Evolutionary conservation across 30 jellyfish, hydroid and myxozoan species (phyloP), one percentile per base, ranked within the genome.

Genomic region (Mastigias papua): DNA sequence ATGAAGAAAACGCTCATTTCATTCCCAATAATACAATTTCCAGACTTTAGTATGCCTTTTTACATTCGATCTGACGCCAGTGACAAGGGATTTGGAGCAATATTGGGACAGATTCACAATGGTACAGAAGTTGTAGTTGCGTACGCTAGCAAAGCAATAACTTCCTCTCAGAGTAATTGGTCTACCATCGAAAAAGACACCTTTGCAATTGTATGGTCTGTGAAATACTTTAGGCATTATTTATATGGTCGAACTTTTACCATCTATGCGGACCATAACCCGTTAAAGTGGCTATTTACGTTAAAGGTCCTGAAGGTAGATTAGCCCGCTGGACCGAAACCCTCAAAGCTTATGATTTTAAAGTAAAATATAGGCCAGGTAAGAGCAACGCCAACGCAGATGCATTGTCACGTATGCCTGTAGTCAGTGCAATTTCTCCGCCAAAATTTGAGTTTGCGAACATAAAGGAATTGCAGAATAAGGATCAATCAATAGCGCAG

Each of bases 191-290:
- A 86, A 42, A 73, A 64, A n/a, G 83, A 86, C 37, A 90, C 95
- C n/a, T 86, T 78, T 26, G 96, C 96, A 1, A 57, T 86, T 9
- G 93, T 86, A 17, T 57, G 82, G 84, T 32, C 93, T 9, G 92
- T 86, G n/a, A 76, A 76, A 35, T 27, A 77, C 17, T 77, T 76
- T 31, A 50, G 92, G 42, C 90, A 70, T 33, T 71, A 76, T 79
- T 57, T 86, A 54, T 34, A 61, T 22, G 96, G 96, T 11, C 92
- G 92, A 25, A n/a, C 46, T 22, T 86, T 86, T 35, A 76, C 86
- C 88, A 77, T 76, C 37, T 49, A 11, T 78, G 77, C 96, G 58
- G 96, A 86, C 68, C 93, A 86, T 34, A 80, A 86, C 31, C 92
- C 93, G 13, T 49, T 86, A 33, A 86, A 75, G 69, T 86, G 86